Evolutionary conservation across 2,113 vertebrate species (phyloP), one percentile per base, ranked within the genome.

Genomic region (Tachysurus vachellii): DNA sequence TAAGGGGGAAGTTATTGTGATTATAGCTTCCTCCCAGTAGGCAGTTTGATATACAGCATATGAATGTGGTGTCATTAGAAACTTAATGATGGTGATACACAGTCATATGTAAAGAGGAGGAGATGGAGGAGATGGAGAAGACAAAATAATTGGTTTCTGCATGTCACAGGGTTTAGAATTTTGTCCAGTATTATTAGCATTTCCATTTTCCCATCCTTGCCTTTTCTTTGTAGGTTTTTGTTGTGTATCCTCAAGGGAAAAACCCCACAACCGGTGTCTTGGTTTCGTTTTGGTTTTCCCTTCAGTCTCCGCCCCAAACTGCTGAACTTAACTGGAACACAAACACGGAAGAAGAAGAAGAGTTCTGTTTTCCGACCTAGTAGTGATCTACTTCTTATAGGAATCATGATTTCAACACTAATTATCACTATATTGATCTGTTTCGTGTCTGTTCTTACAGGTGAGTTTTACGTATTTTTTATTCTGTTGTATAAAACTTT

Each of bases 391-490:
- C 17, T 0, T 11, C 31, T 61, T 56, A 7, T 56, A 23, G 16
- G 3, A 83, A 54, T 83, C n/a, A 83, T 83, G 82, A 70, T 53
- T 68, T n/a, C 31, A 50, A 83, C 82, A 68, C 62, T 83, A 68
- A 64, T 68, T 31, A 68, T 7, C 44, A 3, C n/a, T 31, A 4
- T 23, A 21, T 13, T 31, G n/a, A 36, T 47, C 17, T 54, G 47
- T 54, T 53, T 7, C 47, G 44, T 14, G 9, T 54, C 47, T 19
- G 47, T 31, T 31, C 54, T 21, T 23, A 53, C 82, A 26, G 82
- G 82, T 83, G 47, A 83, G 82, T 68, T 50, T 50, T 50, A 50
- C 47, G 47, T 47, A 8, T 68, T 28, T 61, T 8, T 71, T 56
- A 11, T 11, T 8, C 77, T 17, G 50, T 56, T 56, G 14, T 4